Evolutionary conservation across 1,140 invertebrate genomes (phyloP), one percentile per base, ranked within the genome.

Genomic region (Bombus impatiens): DNA sequence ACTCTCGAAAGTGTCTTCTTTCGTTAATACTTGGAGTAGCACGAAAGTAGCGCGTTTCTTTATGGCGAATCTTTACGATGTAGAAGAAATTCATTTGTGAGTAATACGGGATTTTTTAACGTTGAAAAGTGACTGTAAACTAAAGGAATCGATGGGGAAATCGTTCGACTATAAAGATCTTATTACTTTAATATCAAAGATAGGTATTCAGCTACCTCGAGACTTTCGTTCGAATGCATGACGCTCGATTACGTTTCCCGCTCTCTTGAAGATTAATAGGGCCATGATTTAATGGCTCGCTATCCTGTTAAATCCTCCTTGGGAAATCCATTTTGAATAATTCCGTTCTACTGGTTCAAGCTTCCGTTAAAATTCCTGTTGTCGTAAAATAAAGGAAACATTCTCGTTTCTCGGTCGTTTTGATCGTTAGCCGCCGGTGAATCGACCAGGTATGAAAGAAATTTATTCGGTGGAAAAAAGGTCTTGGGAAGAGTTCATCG

Each of bases 191-290:
- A 75, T 65, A 86, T 67, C 75, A 81, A 71, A 42, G 72, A 57
- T 82, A n/a, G 59, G 59, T 62, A 76, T 76, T 82, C 79, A 76
- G 32, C 53, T 42, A 37, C 32, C 70, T 37, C 18, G 70, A 15
- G 78, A 68, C 42, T 67, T 75, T 74, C 78, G 71, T 68, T 82
- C 70, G 42, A 74, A 75, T 75, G 42, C 70, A 32, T 59, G 42
- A 47, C 59, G 70, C 78, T 67, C 59, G 78, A 86, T 86, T 82
- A 82, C 78, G 53, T 32, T 86, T 76, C 78, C 68, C 79, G 62
- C 79, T 85, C 84, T 76, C 68, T 53, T 28, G 42, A 44, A 81
- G 84, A 86, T 86, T 86, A 86, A 82, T 86, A 82, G 44, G 72
- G 68, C 71, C 57, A 75, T 75, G 84, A 86, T 86, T 86, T 82